phyloP scores from a whole-genome alignment of 1,140 invertebrate genomes.

The Apocrypta bakeri region DNA sequence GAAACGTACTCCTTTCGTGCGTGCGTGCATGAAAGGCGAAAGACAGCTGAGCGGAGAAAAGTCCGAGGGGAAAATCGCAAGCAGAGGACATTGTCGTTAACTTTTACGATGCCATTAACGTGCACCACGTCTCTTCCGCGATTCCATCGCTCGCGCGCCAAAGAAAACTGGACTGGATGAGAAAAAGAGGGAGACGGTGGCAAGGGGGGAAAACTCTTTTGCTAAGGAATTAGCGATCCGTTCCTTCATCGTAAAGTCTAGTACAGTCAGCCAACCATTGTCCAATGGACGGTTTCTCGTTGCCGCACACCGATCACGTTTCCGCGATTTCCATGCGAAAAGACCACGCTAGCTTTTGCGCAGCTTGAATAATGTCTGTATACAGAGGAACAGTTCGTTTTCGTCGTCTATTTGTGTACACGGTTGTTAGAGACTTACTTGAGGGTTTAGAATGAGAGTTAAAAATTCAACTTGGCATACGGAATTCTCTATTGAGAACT shows the following conservation, averaged over 20 bases:
- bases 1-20: slow-evolving; percentile 53
- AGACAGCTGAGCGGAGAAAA: slow-evolving; percentile 49
- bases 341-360: not conserved
- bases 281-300: slow-evolving; percentile 10
- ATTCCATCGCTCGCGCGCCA: slow-evolving; percentile 58
- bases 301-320: slow-evolving; percentile 34
- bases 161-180: slow-evolving; percentile 49
- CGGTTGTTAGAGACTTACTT: too few relatives aligned
- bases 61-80: slow-evolving; percentile 61
- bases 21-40: not conserved
- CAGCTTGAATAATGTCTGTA: not conserved
- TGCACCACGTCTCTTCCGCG: slow-evolving; percentile 61
- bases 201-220: slow-evolving; percentile 7
- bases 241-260: slow-evolving; percentile 36
- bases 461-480: slow-evolving; percentile 7
- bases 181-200: slow-evolving; percentile 44
- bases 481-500: too few relatives aligned
- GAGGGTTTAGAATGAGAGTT: not conserved
- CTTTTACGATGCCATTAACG: slow-evolving; percentile 74
- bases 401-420: too few relatives aligned
- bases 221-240: slow-evolving; percentile 34
- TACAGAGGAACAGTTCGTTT: not conserved
- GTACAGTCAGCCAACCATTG: slow-evolving; percentile 12
- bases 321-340: slow-evolving; percentile 46
- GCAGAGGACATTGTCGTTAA: slow-evolving; percentile 73